Percentiles rank a stretch among this genome's conserved stretches.
Conservation (phyloP, 2,888 invertebrate species). For the Isotomurus palustris region DNA sequence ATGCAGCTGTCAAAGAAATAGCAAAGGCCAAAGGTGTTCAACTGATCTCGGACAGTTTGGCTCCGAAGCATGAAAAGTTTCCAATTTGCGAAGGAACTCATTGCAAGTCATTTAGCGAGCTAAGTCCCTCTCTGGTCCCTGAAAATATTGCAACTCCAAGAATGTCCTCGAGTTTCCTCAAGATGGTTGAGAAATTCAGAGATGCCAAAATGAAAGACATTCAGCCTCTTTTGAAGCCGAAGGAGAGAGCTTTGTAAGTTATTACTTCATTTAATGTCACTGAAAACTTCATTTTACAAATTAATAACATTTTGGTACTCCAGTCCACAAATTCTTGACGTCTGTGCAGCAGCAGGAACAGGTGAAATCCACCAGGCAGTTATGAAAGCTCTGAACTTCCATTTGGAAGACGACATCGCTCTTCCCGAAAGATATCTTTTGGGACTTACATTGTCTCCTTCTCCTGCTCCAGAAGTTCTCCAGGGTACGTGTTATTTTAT, state of each 20-base stretch:
- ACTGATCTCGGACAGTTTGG: constrained; percentile 31
- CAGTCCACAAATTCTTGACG: constrained; percentile 63
- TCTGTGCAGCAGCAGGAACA: constrained; percentile 67
- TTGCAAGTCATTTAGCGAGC: constrained; percentile 41
- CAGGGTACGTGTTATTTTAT: constrained; percentile 47
- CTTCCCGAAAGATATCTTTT: constrained; percentile 69
- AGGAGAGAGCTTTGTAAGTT: constrained; percentile 45
- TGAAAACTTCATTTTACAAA: too few relatives aligned
- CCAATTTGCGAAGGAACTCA: constrained; percentile 37
- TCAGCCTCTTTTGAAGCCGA: constrained; percentile 56
- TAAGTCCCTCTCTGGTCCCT: constrained; percentile 55
- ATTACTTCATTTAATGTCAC: not conserved
- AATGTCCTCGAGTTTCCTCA: constrained; percentile 62
- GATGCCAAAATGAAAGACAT: constrained; percentile 59
- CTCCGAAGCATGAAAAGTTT: constrained; percentile 36
- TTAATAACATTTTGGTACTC: constrained; percentile 4
- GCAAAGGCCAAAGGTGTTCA: constrained; percentile 36
- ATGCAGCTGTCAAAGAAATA: constrained; percentile 46
- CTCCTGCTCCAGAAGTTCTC: constrained; percentile 58
- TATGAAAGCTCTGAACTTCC: constrained; percentile 60
- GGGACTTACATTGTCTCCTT: constrained; percentile 64
- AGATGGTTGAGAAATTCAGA: constrained; percentile 61
- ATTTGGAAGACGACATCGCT: constrained; percentile 56
- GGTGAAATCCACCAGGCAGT: constrained; percentile 63
- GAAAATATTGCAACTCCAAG: constrained; percentile 60